Conservation (phyloP, 2,113 vertebrate species). For the Myodes glareolus region DNA sequence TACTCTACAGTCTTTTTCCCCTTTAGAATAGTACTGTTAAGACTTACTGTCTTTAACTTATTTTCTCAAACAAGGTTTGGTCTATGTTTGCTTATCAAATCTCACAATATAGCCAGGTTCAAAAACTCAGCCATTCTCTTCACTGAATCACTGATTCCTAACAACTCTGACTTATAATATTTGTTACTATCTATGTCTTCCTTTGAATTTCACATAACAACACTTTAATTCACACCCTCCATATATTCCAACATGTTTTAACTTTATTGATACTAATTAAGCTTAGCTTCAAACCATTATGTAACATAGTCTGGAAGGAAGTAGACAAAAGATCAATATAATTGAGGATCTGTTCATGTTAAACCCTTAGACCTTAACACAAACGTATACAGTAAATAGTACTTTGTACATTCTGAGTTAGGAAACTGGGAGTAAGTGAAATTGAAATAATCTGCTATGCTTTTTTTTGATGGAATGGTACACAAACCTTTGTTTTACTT, state of each 20-base stretch:
- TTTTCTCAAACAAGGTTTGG: slow-evolving; percentile 33
- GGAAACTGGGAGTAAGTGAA: slow-evolving; percentile 40
- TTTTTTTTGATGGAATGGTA: not conserved
- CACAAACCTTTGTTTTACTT: not conserved
- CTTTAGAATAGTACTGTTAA: slow-evolving; percentile 29
- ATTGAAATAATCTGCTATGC: slow-evolving; percentile 19
- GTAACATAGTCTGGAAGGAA: slow-evolving; percentile 32
- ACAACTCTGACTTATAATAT: not conserved
- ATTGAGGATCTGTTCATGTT: not conserved
- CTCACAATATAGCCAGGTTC: not conserved
- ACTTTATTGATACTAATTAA: slow-evolving; percentile 19
- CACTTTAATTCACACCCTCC: not conserved
- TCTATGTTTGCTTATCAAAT: slow-evolving; percentile 43
- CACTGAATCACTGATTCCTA: not conserved
- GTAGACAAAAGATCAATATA: not conserved
- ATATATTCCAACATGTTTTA: slow-evolving; percentile 1
- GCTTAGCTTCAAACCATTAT: slow-evolving; percentile 2
- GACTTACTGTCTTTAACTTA: slow-evolving; percentile 32
- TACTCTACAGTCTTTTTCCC: not conserved
- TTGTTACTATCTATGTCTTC: not conserved
- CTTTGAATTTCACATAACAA: not conserved
- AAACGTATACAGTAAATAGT: not conserved
- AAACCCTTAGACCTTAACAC: slow-evolving; percentile 27
- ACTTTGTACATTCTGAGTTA: slow-evolving; percentile 33
- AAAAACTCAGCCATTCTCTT: slow-evolving; percentile 41